Percentiles rank a stretch among this genome's conserved stretches.
phyloP scores from a whole-genome alignment of 2,888 invertebrate species.

The Nephrotoma guestfalica region DNA sequence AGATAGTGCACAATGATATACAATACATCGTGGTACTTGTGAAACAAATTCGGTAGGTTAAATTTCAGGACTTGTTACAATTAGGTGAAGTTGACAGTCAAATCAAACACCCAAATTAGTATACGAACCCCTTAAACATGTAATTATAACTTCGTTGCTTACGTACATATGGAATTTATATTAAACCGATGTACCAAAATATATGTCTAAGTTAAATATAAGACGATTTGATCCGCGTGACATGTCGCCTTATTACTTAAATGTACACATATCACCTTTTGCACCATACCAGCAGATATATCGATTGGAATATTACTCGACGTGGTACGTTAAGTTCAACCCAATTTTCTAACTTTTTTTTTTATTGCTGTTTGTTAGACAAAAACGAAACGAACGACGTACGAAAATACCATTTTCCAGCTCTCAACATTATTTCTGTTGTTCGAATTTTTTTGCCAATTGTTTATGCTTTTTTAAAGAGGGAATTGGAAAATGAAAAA shows the following conservation, averaged over 20 bases:
- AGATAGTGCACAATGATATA: no score
- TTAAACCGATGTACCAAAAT: no score
- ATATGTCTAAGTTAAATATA: no score
- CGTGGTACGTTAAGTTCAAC: background rate
- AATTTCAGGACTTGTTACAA: no score
- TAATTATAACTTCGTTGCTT: no score
- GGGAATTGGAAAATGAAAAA: background rate
- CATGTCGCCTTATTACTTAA: background rate
- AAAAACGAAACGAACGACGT: background rate
- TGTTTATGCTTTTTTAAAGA: background rate
- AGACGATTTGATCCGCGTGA: background rate
- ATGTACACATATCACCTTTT: background rate
- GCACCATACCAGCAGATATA: background rate
- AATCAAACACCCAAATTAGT: no score
- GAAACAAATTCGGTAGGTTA: no score
- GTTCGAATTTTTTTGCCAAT: background rate
- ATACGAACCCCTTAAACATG: no score
- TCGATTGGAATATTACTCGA: background rate
- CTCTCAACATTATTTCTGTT: background rate
- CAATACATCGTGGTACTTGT: no score
- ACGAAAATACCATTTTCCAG: background rate
- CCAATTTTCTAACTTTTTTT: background rate
- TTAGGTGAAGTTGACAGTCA: no score
- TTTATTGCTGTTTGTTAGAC: background rate
- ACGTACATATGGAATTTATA: no score